A percentile compares a stretch with the other conserved stretches of the same genome.
Evolutionary conservation across 2,888 invertebrate species (phyloP).

Genomic region (Iphiclides podalirius): DNA sequence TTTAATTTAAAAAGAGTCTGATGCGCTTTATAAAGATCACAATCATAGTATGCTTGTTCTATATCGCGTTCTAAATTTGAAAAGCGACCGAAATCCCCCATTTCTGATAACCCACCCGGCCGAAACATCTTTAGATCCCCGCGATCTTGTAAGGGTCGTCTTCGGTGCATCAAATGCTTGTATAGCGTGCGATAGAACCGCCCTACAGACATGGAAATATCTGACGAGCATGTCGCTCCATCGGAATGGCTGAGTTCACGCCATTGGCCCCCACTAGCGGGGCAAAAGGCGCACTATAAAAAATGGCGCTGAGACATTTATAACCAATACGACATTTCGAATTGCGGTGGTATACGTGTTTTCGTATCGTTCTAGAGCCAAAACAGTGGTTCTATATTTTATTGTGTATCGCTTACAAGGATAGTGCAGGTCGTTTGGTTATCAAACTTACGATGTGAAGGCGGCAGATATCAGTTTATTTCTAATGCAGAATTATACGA

Average conservation of each 20-base stretch:
- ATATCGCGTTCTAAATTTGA: too few species aligned
- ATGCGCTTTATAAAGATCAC: too few species aligned
- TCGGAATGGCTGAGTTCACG: slow-evolving; percentile 34
- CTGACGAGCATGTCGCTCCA: slow-evolving; percentile 34
- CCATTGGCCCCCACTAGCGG: slow-evolving; percentile 31
- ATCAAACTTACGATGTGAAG: too few species aligned
- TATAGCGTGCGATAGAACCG: slow-evolving; percentile 30
- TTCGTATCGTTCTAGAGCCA: not conserved
- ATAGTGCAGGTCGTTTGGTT: too few species aligned
- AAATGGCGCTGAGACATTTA: slow-evolving; percentile 25
- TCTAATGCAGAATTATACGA: too few species aligned
- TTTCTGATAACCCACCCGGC: too few species aligned
- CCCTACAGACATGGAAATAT: slow-evolving; percentile 35
- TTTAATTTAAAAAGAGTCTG: too few species aligned
- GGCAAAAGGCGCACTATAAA: slow-evolving; percentile 3
- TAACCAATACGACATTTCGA: slow-evolving; percentile 21
- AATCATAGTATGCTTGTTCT: too few species aligned
- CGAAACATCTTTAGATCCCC: too few species aligned
- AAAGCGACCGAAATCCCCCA: too few species aligned
- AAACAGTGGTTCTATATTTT: not conserved
- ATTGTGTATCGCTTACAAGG: not conserved
- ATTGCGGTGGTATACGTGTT: slow-evolving; percentile 16
- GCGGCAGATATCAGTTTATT: too few species aligned
- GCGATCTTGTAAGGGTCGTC: too few species aligned
- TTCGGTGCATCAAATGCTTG: slow-evolving; percentile 30